Percentiles rank a stretch among this genome's conserved stretches.
Evolutionary conservation across 2,113 vertebrate species (phyloP).

Genomic region (Tricholaema leucomelas): DNA sequence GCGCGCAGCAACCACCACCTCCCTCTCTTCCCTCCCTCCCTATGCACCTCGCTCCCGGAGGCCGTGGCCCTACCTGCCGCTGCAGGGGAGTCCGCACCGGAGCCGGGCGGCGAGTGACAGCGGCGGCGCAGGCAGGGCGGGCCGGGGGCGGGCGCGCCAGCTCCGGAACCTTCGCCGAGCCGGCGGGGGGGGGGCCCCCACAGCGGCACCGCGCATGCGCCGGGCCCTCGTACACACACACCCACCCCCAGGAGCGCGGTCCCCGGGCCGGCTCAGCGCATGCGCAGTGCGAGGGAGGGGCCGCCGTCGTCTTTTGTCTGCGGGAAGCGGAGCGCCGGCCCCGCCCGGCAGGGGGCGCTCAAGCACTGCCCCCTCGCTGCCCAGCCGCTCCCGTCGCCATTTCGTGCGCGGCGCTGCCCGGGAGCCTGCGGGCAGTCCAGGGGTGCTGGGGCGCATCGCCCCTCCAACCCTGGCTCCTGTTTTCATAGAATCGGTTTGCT

Average conservation of each 20-base stretch:
- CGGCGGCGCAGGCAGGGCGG: neutral
- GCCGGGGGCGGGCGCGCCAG: neutral
- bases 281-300: neutral
- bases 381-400: neutral
- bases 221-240: accelerated
- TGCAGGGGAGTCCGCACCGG: neutral
- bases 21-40: neutral
- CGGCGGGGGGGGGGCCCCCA: too few species aligned
- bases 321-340: neutral
- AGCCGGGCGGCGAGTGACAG: slow-evolving; percentile 2
- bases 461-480: accelerated
- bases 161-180: slow-evolving; percentile 45
- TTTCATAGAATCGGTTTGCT: too few species aligned
- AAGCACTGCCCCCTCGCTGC: neutral
- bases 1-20: neutral
- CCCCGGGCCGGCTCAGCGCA: neutral
- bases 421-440: neutral
- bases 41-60: neutral
- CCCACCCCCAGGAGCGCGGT: neutral
- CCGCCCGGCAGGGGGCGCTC: neutral
- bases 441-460: too few species aligned
- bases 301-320: neutral
- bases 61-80: neutral
- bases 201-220: neutral
- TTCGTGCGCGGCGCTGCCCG: neutral